Percentiles rank a stretch among this genome's conserved stretches.
Conservation (phyloP, 2,797 vertebrate genomes). For the Poeciliopsis paucimaculata region DNA sequence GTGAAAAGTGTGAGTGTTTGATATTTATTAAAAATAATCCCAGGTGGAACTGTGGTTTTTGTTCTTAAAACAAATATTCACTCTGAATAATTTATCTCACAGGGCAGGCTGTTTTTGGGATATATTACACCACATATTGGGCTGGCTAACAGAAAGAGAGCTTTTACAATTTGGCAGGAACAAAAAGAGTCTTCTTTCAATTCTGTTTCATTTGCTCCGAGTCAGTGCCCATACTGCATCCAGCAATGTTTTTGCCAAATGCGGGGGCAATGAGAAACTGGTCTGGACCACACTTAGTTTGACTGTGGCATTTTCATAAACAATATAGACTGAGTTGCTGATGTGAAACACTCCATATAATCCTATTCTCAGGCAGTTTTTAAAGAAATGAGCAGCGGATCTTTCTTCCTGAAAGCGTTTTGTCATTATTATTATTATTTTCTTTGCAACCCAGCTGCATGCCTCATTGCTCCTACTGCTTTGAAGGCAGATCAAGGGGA, state of each 20-base stretch:
- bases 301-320: neutral
- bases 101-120: neutral
- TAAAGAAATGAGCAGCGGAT: neutral
- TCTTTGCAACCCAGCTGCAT: neutral
- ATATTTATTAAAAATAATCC: slow-evolving; percentile 8
- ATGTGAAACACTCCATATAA: neutral
- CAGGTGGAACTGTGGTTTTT: neutral
- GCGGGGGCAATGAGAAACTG: neutral
- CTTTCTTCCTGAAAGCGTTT: slow-evolving; percentile 11
- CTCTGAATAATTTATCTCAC: neutral
- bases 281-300: neutral
- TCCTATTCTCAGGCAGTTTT: neutral
- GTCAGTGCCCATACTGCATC: neutral
- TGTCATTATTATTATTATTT: neutral
- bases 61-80: slow-evolving; percentile 8
- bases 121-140: neutral
- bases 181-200: neutral
- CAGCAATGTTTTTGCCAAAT: neutral
- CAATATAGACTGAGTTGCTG: neutral
- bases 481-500: neutral
- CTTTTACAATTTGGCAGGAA: neutral
- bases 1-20: neutral
- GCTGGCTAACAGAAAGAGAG: slow-evolving; percentile 1
- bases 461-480: slow-evolving; percentile 3
- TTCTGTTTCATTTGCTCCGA: slow-evolving; percentile 4